Evolutionary conservation across 2,888 invertebrate species (phyloP).

Genomic region (Podabrus alpinus): DNA sequence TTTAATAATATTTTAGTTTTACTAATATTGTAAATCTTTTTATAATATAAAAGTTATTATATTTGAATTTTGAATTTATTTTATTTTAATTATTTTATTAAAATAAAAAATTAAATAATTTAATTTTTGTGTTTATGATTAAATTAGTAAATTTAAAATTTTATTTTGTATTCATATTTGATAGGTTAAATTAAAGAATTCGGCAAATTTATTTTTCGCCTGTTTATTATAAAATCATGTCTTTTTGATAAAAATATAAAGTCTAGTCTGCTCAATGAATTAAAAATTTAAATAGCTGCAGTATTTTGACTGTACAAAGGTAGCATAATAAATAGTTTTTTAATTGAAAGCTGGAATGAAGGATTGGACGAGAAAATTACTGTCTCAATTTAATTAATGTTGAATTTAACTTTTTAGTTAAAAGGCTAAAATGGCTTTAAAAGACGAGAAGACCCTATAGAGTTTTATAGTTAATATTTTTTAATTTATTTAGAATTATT

Average conservation of each 20-base stretch:
- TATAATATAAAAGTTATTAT: slow-evolving; percentile 51
- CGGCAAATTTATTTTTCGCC: slow-evolving; percentile 66
- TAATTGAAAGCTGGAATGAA: slow-evolving; percentile 82
- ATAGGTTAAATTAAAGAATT: slow-evolving; percentile 63
- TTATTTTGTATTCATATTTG: slow-evolving; percentile 42
- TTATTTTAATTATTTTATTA: slow-evolving; percentile 54
- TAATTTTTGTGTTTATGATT: slow-evolving; percentile 61
- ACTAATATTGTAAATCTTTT: slow-evolving; percentile 63
- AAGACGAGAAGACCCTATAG: slow-evolving; percentile 82
- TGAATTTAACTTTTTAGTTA: slow-evolving; percentile 65
- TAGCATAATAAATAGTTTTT: slow-evolving; percentile 81
- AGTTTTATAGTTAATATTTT: slow-evolving; percentile 62
- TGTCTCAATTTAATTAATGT: slow-evolving; percentile 63
- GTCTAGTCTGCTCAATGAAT: slow-evolving; percentile 75
- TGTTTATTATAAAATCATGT: slow-evolving; percentile 83
- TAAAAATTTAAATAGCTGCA: slow-evolving; percentile 71
- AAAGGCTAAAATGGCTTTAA: slow-evolving; percentile 69
- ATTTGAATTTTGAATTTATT: slow-evolving; percentile 57
- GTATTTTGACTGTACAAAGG: slow-evolving; percentile 79
- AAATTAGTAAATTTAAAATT: slow-evolving; percentile 60
- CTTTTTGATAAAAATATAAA: slow-evolving; percentile 67
- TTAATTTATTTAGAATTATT: slow-evolving; percentile 45
- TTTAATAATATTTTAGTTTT: slow-evolving; percentile 59
- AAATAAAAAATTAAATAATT: slow-evolving; percentile 53
- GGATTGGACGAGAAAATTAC: slow-evolving; percentile 68